Conservation (phyloP, 2,797 vertebrate species). For the Girardinus metallicus region DNA sequence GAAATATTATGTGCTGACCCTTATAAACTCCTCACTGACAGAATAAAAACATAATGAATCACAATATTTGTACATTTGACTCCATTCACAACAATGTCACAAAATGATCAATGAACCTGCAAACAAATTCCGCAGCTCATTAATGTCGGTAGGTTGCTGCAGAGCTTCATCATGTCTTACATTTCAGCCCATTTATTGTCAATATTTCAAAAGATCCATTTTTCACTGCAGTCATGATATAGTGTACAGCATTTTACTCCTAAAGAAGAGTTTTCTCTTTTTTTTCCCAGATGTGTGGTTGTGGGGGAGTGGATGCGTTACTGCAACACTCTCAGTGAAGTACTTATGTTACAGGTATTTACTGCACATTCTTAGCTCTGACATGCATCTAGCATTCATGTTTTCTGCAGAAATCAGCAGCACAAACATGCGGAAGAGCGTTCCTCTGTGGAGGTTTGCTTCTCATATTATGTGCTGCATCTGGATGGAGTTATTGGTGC, state of each 20-base stretch:
- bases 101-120: constrained; percentile 52
- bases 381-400: constrained; percentile 30
- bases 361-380: constrained; percentile 30
- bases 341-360: constrained; percentile 45
- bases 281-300: not conserved
- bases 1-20: constrained; percentile 33
- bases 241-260: not conserved
- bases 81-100: constrained; percentile 46
- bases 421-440: constrained; percentile 53
- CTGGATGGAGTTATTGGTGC: constrained; percentile 50
- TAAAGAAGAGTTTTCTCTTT: constrained; percentile 11
- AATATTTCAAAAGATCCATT: constrained; percentile 38
- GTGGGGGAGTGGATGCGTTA: not conserved
- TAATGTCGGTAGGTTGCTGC: constrained; percentile 47
- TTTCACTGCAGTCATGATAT: constrained; percentile 20
- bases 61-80: constrained; percentile 13
- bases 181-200: constrained; percentile 44
- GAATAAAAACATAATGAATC: constrained; percentile 42
- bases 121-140: constrained; percentile 53
- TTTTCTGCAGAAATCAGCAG: constrained; percentile 64
- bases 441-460: constrained; percentile 39
- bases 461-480: constrained; percentile 59
- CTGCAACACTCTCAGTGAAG: constrained; percentile 17
- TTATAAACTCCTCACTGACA: constrained; percentile 39
- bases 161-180: constrained; percentile 25